Evolutionary conservation across 2,797 vertebrate species (phyloP).

Genomic region (Anguilla anguilla): DNA sequence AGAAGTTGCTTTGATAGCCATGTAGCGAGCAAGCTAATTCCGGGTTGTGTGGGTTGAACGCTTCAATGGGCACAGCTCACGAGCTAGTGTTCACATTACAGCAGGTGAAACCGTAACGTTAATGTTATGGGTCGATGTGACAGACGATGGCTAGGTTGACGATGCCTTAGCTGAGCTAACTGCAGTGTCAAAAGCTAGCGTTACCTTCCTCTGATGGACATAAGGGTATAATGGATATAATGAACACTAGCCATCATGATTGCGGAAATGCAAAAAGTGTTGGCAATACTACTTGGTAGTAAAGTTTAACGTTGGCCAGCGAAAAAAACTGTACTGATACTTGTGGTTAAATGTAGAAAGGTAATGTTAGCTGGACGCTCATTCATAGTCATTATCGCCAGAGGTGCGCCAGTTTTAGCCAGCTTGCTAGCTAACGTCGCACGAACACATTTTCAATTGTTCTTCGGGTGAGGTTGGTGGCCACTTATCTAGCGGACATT

Average conservation of each 20-base stretch:
- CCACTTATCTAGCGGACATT: not conserved
- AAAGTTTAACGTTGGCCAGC: not conserved
- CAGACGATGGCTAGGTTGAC: not conserved
- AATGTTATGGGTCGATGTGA: not conserved
- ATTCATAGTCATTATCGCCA: not conserved
- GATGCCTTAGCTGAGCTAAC: not conserved
- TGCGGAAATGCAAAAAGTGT: not conserved
- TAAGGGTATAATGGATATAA: not conserved
- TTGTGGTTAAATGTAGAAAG: not conserved
- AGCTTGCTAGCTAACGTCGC: not conserved
- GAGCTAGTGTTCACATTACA: constrained; percentile 28
- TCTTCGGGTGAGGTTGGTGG: not conserved
- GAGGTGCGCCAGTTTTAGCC: not conserved
- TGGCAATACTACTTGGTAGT: not conserved
- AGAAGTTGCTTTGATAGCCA: not conserved
- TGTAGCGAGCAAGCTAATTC: not conserved
- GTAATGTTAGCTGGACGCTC: not conserved
- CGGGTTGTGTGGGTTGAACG: not conserved
- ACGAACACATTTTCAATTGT: not conserved
- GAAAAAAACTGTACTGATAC: constrained; percentile 1
- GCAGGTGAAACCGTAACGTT: constrained; percentile 43
- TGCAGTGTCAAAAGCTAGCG: constrained; percentile 1
- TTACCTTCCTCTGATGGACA: not conserved
- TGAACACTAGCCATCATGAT: not conserved
- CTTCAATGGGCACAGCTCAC: not conserved